A percentile compares a stretch with the other conserved stretches of the same genome.
These are phyloP conservation scores for Leguminivora glycinivorella DNA, from an alignment of 1,140 invertebrate species.

Conservation along the genomic window DNA sequence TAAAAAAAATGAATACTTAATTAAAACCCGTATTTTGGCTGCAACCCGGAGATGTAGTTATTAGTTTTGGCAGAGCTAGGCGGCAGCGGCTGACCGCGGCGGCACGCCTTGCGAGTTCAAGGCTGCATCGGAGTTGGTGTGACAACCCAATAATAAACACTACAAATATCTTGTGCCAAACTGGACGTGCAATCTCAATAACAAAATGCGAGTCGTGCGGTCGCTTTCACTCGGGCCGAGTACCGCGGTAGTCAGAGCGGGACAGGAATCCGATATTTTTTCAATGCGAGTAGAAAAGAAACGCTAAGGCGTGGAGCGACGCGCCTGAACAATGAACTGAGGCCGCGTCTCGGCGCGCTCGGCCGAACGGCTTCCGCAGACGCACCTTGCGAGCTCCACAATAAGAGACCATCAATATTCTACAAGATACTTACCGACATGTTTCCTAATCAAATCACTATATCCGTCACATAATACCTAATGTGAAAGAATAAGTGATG, in stretches of 20 bases:
- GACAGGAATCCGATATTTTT: conserved; percentile 1
- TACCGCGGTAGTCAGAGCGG: background rate
- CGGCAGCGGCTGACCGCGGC: conserved; percentile 34
- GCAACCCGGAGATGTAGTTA: conserved; percentile 15
- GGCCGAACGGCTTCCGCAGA: background rate
- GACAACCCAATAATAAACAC: conserved; percentile 31
- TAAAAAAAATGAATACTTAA: conserved; percentile 30
- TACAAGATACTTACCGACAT: background rate
- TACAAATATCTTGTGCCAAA: conserved; percentile 27
- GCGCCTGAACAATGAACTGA: background rate
- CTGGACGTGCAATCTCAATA: conserved; percentile 10
- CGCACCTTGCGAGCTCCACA: background rate
- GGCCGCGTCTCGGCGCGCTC: background rate
- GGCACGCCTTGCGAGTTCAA: conserved; percentile 38
- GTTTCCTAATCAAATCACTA: background rate
- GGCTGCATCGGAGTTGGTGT: conserved; percentile 36
- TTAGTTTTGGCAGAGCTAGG: conserved; percentile 37
- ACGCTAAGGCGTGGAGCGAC: background rate
- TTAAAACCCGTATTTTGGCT: background rate
- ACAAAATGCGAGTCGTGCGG: background rate
- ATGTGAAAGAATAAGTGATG: no score
- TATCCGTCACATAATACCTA: background rate
- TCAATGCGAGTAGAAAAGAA: background rate
- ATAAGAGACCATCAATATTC: background rate
- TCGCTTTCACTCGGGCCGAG: background rate